Evolutionary conservation across 2,888 invertebrate genomes (phyloP).

Genomic region (Branchellion lobata): DNA sequence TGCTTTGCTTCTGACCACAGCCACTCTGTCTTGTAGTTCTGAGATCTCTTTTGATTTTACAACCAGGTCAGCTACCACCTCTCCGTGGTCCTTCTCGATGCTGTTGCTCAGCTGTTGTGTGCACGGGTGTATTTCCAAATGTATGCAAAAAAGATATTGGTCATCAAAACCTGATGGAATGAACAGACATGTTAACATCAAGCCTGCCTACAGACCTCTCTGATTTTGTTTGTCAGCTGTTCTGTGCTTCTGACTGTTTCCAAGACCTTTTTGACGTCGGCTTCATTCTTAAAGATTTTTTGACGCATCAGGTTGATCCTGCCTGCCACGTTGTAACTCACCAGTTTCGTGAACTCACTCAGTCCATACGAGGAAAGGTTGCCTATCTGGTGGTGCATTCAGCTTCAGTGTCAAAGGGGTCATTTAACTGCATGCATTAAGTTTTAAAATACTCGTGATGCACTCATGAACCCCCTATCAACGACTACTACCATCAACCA

Average conservation of each 20-base stretch:
- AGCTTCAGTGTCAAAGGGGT: background rate
- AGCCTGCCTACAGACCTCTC: background rate
- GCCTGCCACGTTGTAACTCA: background rate
- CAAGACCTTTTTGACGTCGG: background rate
- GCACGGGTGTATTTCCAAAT: background rate
- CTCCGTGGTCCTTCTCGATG: background rate
- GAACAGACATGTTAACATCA: background rate
- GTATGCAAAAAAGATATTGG: background rate
- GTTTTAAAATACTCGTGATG: too few relatives aligned
- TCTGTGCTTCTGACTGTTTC: background rate
- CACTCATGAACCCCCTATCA: background rate
- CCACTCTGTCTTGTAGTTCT: background rate
- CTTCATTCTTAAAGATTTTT: constrained; percentile 16
- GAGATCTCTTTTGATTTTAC: background rate
- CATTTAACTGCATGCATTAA: too few relatives aligned
- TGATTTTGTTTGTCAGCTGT: background rate
- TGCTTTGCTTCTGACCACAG: background rate
- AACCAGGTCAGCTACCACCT: background rate
- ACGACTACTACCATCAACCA: background rate
- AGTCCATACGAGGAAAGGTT: background rate
- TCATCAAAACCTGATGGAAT: background rate
- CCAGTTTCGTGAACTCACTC: background rate
- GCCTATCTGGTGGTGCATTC: background rate
- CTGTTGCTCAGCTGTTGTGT: background rate
- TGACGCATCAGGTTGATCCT: background rate